Evolutionary conservation across 2,888 invertebrate species (phyloP).

Genomic region (Drosophila pseudotakahashii): DNA sequence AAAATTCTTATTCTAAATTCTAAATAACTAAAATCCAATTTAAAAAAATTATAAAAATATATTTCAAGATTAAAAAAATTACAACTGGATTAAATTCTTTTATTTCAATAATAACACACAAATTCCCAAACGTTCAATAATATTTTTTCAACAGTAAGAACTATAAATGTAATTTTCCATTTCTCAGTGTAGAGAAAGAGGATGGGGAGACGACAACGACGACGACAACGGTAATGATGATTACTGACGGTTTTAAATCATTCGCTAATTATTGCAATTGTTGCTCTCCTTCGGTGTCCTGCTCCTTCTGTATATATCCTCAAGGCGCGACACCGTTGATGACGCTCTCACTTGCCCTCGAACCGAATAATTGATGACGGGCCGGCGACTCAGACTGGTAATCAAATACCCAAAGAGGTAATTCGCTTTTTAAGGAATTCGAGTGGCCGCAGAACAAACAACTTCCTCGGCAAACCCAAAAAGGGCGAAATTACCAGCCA

Average conservation of each 20-base stretch:
- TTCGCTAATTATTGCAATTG: conserved; percentile 80
- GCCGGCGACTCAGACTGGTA: conserved; percentile 53
- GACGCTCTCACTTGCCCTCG: conserved; percentile 36
- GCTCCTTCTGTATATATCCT: conserved; percentile 8
- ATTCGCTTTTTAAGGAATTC: conserved; percentile 50
- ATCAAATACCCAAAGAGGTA: conserved; percentile 74
- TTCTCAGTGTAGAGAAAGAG: conserved; percentile 5
- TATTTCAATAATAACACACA: too few species aligned
- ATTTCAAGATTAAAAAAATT: too few species aligned
- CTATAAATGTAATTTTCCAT: neutral
- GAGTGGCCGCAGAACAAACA: conserved; percentile 55
- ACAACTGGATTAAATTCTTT: too few species aligned
- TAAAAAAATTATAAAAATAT: too few species aligned
- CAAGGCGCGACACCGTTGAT: conserved; percentile 48
- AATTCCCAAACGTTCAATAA: neutral
- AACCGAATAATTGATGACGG: conserved; percentile 75
- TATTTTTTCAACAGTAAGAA: neutral
- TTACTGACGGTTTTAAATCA: conserved; percentile 80
- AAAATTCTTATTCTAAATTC: too few species aligned
- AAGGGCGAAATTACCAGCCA: conserved; percentile 2
- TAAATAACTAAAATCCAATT: too few species aligned
- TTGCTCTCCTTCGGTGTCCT: conserved; percentile 47
- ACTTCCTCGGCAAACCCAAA: conserved; percentile 23
- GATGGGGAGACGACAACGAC: conserved; percentile 37
- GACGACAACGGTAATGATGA: conserved; percentile 76